Base-by-base conservation (phyloP, 2,888 invertebrate genomes). In the Sarcophaga rosellei region DNA sequence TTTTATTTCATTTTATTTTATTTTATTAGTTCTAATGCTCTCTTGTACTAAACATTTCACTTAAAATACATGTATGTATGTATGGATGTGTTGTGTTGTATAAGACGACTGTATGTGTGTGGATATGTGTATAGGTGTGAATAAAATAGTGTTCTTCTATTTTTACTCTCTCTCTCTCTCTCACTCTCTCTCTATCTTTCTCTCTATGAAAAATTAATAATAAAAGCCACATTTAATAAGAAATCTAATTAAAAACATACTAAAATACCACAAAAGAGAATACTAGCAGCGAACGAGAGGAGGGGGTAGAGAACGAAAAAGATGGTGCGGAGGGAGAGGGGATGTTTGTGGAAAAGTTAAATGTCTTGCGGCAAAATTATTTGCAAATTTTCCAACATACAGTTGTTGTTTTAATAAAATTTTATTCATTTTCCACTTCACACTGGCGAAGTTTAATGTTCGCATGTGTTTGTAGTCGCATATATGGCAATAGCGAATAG, bases 161-260 rank as follows among this genome's bases (percentile, higher is more conserved):
- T n/a, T 23, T 35, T 65, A 65, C 8, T 25, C 4, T 25, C 4
- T 0, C 25, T 35, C 25, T 25, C 25, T 25, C 6, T 6, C 35
- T 35, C 35, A 10, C 4, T 15, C 5, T 63, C 0, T 21, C 21
- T 8, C 4, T 15, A 1, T 63, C 0, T 21, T 11, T 8, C 23
- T 62, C 62, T 69, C 69, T 53, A 74, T 81, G 74, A 69, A 74
- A 74, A 74, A 68, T 85, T 78, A 74, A 85, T 81, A 85, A 81
- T 74, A 81, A 85, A 81, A 85, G 81, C 81, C 78, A 78, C 81
- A 85, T 81, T 81, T 69, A 74, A 81, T 85, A 85, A 81, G 81
- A 77, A 85, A 81, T 85, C 81, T 85, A 85, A 85, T 85, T 85
- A 85, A 78, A 78, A 85, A 78, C 77, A 62, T 72, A 66, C 76